Base-by-base conservation (phyloP, 2,113 vertebrate genomes). In the Sclerurus mexicanus region DNA sequence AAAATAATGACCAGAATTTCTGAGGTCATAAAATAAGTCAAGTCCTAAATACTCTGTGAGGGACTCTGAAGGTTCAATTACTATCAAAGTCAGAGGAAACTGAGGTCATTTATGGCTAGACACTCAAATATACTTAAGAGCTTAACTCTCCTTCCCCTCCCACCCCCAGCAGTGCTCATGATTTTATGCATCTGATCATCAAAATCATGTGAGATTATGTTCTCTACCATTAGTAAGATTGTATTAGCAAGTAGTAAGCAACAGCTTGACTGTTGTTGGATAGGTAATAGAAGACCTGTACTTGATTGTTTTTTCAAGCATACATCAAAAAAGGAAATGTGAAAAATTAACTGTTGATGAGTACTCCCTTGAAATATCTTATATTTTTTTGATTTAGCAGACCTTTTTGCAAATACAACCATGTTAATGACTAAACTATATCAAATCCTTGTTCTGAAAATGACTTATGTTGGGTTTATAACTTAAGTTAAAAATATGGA, bases 1-100 rank as follows among this genome's bases (percentile, higher is more conserved):
- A 67, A 72, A 95, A 86, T 85, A 74, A 89, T 75, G 25, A 78
- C 59, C 55, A 82, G 52, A 84, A 89, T 77, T 94, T 90, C 60
- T 80, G 67, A 94, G 67, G 50, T 62, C 33, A 15, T 17, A 63
- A 60, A 85, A 90, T 87, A 85, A 80, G 53, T 83, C 82, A 79
- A 63, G 42, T 75, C 33, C 25, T 79, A 86, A 92, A 88, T 67
- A 81, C 35, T 64, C 52, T 82, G n/a, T 79, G 49, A 62, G 40
- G 23, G 22, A 55, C 47, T 94, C 30, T 52, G 46, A 86, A 88
- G 31, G 18, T 80, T 86, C 58, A n/a, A 27, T 64, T 84, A 46
- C n/a, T 49, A 73, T 39, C 59, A 52, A 91, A 96, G 53, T 76
- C 23, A 53, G 27, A 79, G 53, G 42, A 87, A 87, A 71, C 52